Base-by-base conservation (phyloP, 2,888 invertebrate genomes). In the Leptopilina drosophilae region DNA sequence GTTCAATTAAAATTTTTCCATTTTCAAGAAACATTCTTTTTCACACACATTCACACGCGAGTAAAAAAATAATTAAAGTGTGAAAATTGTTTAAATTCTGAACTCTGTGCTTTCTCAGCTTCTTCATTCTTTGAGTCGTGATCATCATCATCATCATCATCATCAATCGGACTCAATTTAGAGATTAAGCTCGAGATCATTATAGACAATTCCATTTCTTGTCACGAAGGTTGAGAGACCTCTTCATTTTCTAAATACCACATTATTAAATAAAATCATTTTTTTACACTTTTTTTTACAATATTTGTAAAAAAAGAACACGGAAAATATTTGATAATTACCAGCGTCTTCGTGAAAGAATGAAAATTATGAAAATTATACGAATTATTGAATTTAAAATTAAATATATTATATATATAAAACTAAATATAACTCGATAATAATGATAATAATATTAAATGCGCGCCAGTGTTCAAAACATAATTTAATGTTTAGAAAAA, bases 141-240 rank as follows among this genome's bases (percentile, higher is more conserved):
- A 33, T 33, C 33, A 33, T 33, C 33, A 33, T 33, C 56, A 33
- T 33, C 33, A 33, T 33, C 33, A 33, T 33, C 56, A 73, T 73
- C 40, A 56, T 73, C 40, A 56, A 40, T 73, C 56, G 56, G 40
- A 11, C 73, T 59, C 73, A 73, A 73, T 73, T 73, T 11, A 59
- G n/a, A 73, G n/a, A 59, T 73, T 73, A 59, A 56, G 56, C 9
- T 15, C 56, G 33, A 40, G 56, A 53, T 53, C 33, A 56, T 73
- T n/a, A 73, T n/a, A 73, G 56, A 40, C 73, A 53, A 33, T 56
- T 73, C 14, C 56, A 59, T 73, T 73, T 59, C 14, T 4, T 33
- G n/a, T 56, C 33, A 14, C 11, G 8, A 59, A 73, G 33, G 56
- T 59, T 59, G n/a, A 56, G 33, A 73, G 33, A 73, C 53, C 33